Conservation (phyloP, 2,797 vertebrate genomes). For the Xyrichtys novacula region DNA sequence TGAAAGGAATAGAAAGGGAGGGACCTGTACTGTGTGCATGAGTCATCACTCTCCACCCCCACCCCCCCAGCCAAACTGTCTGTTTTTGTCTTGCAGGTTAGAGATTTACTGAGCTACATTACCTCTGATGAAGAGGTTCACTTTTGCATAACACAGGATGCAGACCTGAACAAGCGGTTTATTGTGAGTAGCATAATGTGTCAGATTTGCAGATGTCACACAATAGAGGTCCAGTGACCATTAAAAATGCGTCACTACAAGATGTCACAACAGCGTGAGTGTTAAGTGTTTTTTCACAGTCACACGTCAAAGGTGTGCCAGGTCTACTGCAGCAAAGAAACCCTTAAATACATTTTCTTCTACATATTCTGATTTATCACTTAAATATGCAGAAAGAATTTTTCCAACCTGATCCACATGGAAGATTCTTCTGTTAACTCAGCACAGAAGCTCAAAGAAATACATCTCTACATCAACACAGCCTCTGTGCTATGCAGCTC, state of each 20-base stretch:
- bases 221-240: constrained; percentile 12
- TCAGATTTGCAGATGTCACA: constrained; percentile 28
- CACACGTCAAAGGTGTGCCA: background rate
- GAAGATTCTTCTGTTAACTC: constrained; percentile 13
- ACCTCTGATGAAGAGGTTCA: constrained; percentile 59
- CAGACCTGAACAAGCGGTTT: constrained; percentile 43
- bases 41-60: constrained; percentile 84
- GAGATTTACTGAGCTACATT: constrained; percentile 72
- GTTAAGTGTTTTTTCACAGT: background rate
- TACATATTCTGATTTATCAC: constrained; percentile 1
- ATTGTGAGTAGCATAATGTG: constrained; percentile 22
- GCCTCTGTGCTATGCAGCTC: constrained; percentile 19
- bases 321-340: background rate
- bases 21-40: constrained; percentile 80
- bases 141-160: constrained; percentile 54
- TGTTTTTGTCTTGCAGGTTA: constrained; percentile 77
- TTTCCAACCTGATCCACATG: background rate
- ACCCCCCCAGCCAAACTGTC: constrained; percentile 74
- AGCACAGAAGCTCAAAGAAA: constrained; percentile 13
- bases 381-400: constrained; percentile 1
- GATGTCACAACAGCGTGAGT: background rate
- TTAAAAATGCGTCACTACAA: constrained; percentile 1
- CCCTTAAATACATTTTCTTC: background rate
- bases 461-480: constrained; percentile 16
- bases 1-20: constrained; percentile 82